Conservation (phyloP, 2,888 invertebrate genomes). For the Protodeltote pygarga region DNA sequence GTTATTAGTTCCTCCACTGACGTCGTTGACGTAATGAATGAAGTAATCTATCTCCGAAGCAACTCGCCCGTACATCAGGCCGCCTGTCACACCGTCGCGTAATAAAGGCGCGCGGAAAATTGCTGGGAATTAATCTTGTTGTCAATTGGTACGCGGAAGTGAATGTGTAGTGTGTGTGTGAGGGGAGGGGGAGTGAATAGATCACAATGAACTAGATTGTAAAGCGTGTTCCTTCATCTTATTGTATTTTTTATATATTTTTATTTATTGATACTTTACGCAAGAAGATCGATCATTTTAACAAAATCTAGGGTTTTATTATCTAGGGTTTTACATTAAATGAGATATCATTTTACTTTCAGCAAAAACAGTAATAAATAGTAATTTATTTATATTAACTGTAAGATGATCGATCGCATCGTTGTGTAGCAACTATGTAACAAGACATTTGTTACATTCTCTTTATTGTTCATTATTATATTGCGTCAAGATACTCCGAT, state of each 20-base stretch:
- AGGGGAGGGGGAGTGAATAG: constrained; percentile 5
- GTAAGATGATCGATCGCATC: too few relatives aligned
- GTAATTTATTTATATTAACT: too few relatives aligned
- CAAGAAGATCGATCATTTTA: not conserved
- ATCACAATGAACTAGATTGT: not conserved
- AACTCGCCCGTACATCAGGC: constrained; percentile 34
- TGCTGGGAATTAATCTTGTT: constrained; percentile 39
- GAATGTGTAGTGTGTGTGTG: constrained; percentile 22
- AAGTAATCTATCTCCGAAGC: constrained; percentile 47
- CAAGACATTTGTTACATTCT: too few relatives aligned
- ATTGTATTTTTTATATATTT: constrained; percentile 17
- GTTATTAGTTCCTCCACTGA: constrained; percentile 33
- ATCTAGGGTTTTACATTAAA: not conserved
- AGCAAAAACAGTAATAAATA: too few relatives aligned
- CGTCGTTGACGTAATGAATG: constrained; percentile 45
- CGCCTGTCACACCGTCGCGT: constrained; percentile 40
- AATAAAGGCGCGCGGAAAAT: constrained; percentile 37
- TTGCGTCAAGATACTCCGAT: too few relatives aligned
- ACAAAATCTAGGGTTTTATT: not conserved
- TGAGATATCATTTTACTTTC: too few relatives aligned
- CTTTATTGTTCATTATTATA: too few relatives aligned
- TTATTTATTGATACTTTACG: constrained; percentile 6
- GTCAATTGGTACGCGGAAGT: constrained; percentile 31
- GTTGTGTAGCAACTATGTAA: too few relatives aligned
- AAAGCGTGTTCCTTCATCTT: not conserved